Base-by-base conservation (phyloP, 1,140 invertebrate genomes). In the Sminthurinus signatus region DNA sequence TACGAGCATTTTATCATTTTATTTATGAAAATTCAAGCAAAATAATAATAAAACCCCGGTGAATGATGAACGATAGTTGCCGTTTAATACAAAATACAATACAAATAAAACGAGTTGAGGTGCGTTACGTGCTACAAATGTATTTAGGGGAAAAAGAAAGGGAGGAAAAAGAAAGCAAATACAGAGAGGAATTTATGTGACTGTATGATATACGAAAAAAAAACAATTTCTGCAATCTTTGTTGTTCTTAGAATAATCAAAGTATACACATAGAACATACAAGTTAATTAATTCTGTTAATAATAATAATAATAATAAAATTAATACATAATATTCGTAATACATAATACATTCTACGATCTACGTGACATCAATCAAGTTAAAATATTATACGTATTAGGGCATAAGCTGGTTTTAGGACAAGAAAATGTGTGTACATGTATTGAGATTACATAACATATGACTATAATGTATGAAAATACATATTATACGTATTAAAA, bases 171-270 rank as follows among this genome's bases (percentile, higher is more conserved):
- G 44, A 48, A n/a, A 60, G 29, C 8, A 62, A 52, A 36, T 31
- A 39, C 43, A 28, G 61, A 39, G 28, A 43, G 52, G 36, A 57
- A 57, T 52, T 39, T 56, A 58, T 50, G 62, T 58, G 62, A 64
- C 62, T 57, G 62, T 42, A 63, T 63, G 62, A 64, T 64, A 64
- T 64, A 64, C 62, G 62, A 62, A 32, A 27, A n/a, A n/a, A n/a
- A n/a, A n/a, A n/a, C n/a, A n/a, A n/a, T n/a, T n/a, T 55, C 19
- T 44, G 42, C 25, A 29, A 29, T n/a, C n/a, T n/a, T n/a, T n/a
- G n/a, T n/a, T n/a, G n/a, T n/a, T n/a, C n/a, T n/a, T n/a, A n/a
- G n/a, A n/a, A n/a, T n/a, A n/a, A n/a, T n/a, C n/a, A n/a, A n/a
- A n/a, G n/a, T n/a, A n/a, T n/a, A n/a, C n/a, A n/a, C n/a, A n/a